A percentile compares a stretch with the other conserved stretches of the same genome.
Conservation (phyloP, 2,888 invertebrate species). For the Drosophila algonquin region DNA sequence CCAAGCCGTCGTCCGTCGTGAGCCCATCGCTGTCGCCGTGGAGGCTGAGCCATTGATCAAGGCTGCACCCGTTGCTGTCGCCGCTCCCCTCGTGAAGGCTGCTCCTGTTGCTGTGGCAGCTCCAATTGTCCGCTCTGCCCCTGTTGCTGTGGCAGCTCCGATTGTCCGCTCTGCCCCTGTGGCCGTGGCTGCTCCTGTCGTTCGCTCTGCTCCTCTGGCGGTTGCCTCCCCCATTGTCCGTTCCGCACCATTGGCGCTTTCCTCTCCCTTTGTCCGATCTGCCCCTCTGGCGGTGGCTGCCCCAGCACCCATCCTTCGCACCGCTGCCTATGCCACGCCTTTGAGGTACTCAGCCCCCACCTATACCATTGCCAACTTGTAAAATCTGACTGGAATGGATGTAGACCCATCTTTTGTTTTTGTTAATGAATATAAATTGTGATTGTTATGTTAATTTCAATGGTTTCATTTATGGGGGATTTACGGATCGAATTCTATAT, state of each 20-base stretch:
- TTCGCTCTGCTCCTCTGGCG: slow-evolving; percentile 58
- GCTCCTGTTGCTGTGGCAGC: slow-evolving; percentile 43
- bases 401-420: slow-evolving; percentile 7
- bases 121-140: slow-evolving; percentile 47
- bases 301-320: slow-evolving; percentile 46
- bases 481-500: too few relatives aligned
- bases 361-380: slow-evolving; percentile 67
- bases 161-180: slow-evolving; percentile 48
- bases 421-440: slow-evolving; percentile 59
- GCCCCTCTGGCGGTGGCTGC: slow-evolving; percentile 60
- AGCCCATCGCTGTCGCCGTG: slow-evolving; percentile 60
- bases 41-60: slow-evolving; percentile 65
- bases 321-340: slow-evolving; percentile 46
- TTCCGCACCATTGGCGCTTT: slow-evolving; percentile 61
- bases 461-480: background rate
- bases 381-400: slow-evolving; percentile 21
- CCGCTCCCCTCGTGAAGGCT: slow-evolving; percentile 27
- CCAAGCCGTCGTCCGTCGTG: slow-evolving; percentile 73
- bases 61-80: slow-evolving; percentile 50
- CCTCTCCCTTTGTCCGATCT: slow-evolving; percentile 61
- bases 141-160: slow-evolving; percentile 51
- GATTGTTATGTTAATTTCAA: slow-evolving; percentile 49
- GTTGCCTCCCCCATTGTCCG: slow-evolving; percentile 51
- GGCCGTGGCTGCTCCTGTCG: slow-evolving; percentile 56
- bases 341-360: slow-evolving; percentile 67